A percentile compares a stretch with the other conserved stretches of the same genome.
Evolutionary conservation across 2,888 invertebrate genomes (phyloP).

Genomic region (Volucella zonaria): DNA sequence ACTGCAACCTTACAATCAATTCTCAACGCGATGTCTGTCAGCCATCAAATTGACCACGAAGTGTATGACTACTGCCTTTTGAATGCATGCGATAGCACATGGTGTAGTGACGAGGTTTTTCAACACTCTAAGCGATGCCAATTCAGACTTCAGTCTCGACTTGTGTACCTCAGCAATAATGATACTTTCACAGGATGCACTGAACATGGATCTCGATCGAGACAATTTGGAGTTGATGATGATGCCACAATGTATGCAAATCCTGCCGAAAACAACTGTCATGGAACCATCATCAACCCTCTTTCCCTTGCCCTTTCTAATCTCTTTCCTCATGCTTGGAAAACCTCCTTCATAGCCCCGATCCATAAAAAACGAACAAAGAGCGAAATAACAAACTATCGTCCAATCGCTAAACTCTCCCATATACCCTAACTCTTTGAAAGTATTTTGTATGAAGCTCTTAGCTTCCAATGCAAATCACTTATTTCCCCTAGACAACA

Average conservation of each 20-base stretch:
- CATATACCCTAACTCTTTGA: too few species aligned
- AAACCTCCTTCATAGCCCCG: too few species aligned
- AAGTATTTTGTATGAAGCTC: too few species aligned
- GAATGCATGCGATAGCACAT: constrained; percentile 98
- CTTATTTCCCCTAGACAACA: too few species aligned
- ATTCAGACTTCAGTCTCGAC: constrained; percentile 89
- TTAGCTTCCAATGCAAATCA: too few species aligned
- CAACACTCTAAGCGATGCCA: constrained; percentile 95
- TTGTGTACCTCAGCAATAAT: constrained; percentile 97
- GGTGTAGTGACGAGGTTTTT: constrained; percentile 98
- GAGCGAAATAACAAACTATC: too few species aligned
- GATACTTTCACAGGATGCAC: constrained; percentile 97
- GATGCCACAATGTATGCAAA: constrained; percentile 91
- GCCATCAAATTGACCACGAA: constrained; percentile 96
- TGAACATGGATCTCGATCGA: constrained; percentile 98
- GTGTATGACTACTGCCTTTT: constrained; percentile 96
- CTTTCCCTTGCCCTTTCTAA: too few species aligned
- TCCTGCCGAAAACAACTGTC: constrained; percentile 91
- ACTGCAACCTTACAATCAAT: constrained; percentile 93
- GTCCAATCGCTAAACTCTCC: too few species aligned
- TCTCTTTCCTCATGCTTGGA: too few species aligned
- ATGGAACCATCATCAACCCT: constrained; percentile 93
- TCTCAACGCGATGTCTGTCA: constrained; percentile 94
- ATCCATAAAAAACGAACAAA: too few species aligned
- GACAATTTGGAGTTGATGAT: constrained; percentile 97